A percentile compares a stretch with the other conserved stretches of the same genome.
phyloP scores from a whole-genome alignment of 2,797 vertebrate species.

The Labroides dimidiatus region DNA sequence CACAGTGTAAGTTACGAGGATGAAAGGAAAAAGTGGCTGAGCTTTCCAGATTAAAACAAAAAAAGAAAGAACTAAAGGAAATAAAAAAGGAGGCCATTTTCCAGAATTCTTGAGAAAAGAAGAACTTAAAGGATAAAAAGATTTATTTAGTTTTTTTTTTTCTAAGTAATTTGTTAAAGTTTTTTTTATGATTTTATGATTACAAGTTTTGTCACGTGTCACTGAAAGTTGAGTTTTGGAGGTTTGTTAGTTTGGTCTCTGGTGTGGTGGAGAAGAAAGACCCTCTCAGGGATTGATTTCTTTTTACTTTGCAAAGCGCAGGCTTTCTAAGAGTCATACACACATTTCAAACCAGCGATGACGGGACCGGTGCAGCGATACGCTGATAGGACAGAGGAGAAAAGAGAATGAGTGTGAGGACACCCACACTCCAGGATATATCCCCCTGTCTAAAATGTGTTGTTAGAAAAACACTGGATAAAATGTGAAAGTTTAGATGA shows the following conservation, averaged over 20 bases:
- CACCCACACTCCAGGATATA: slow-evolving; percentile 41
- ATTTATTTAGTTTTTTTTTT: neutral
- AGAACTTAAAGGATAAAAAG: slow-evolving; percentile 9
- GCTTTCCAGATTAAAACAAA: slow-evolving; percentile 12
- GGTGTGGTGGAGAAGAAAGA: slow-evolving; percentile 62
- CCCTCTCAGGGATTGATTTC: slow-evolving; percentile 51
- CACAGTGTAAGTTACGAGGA: neutral
- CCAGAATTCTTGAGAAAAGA: slow-evolving; percentile 29
- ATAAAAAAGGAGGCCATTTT: slow-evolving; percentile 62
- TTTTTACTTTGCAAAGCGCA: slow-evolving; percentile 78
- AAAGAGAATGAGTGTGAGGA: slow-evolving; percentile 70
- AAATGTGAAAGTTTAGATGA: slow-evolving; percentile 3
- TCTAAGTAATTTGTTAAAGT: neutral
- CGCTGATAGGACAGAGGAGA: slow-evolving; percentile 81
- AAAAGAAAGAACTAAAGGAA: slow-evolving; percentile 39
- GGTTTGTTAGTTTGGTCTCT: slow-evolving; percentile 55
- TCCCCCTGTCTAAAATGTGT: slow-evolving; percentile 26
- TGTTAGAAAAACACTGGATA: slow-evolving; percentile 29
- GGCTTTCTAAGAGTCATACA: slow-evolving; percentile 76
- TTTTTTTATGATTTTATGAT: slow-evolving; percentile 4
- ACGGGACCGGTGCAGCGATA: slow-evolving; percentile 78
- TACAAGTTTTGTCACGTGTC: slow-evolving; percentile 1
- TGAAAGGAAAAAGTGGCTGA: neutral
- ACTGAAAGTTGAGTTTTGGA: slow-evolving; percentile 6
- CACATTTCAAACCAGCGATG: slow-evolving; percentile 87